These are phyloP conservation scores for Erannis defoliaria DNA, from an alignment of 2,888 invertebrate genomes.

Conservation along the genomic window DNA sequence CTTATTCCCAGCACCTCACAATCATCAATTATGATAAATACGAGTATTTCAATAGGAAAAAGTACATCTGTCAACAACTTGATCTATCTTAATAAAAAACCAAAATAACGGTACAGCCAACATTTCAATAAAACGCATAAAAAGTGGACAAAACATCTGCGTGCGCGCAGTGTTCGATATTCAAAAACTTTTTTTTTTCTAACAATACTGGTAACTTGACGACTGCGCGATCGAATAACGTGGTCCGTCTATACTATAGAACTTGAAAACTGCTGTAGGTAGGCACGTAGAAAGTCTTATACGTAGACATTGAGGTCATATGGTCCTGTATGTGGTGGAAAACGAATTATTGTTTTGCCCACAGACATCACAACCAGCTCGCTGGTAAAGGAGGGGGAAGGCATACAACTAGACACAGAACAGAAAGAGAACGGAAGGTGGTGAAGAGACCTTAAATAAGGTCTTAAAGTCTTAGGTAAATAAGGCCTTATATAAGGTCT, in stretches of 20 bases:
- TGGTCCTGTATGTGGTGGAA: no score
- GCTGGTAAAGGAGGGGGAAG: no score
- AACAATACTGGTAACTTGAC: slow-evolving; percentile 72
- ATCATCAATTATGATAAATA: slow-evolving; percentile 6
- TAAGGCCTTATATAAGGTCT: no score
- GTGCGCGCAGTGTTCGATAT: slow-evolving; percentile 69
- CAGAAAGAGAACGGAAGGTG: no score
- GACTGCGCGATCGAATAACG: slow-evolving; percentile 66
- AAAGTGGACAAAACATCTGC: slow-evolving; percentile 81
- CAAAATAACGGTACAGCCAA: slow-evolving; percentile 66
- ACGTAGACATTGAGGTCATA: not conserved
- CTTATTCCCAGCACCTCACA: not conserved
- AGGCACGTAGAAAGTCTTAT: not conserved
- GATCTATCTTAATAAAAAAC: slow-evolving; percentile 58
- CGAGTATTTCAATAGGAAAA: slow-evolving; percentile 19
- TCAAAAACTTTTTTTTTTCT: slow-evolving; percentile 70
- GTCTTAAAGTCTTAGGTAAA: no score
- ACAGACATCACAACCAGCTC: no score
- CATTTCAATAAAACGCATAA: slow-evolving; percentile 73
- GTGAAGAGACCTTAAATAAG: no score
- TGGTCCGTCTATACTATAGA: slow-evolving; percentile 51
- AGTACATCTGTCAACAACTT: slow-evolving; percentile 66
- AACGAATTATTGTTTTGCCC: no score
- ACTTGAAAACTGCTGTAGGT: not conserved
- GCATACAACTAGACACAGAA: no score